Conservation (phyloP, 2,888 invertebrate species). For the Ochropleura leucogaster region DNA sequence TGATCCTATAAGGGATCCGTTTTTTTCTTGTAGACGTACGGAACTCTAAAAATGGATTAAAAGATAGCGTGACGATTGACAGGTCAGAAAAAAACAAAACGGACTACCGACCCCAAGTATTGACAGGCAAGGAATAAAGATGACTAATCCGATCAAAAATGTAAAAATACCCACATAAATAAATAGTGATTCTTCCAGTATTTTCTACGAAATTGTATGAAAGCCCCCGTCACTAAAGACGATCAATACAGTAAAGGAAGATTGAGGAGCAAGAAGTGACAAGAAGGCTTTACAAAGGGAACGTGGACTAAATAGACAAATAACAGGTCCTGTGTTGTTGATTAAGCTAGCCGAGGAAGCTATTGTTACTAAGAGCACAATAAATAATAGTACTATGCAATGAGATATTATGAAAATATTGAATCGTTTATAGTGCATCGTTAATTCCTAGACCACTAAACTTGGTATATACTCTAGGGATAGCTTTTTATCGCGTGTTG, state of each 20-base stretch:
- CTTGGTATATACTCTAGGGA: conserved; percentile 22
- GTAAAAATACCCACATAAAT: neutral
- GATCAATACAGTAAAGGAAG: conserved; percentile 32
- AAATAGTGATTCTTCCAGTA: neutral
- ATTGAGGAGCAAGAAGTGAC: neutral
- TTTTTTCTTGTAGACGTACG: too few species aligned
- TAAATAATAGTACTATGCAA: too few species aligned
- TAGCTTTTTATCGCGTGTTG: conserved; percentile 25
- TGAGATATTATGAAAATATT: neutral
- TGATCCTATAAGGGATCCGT: too few species aligned
- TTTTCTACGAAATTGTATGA: neutral
- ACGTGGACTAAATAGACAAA: conserved; percentile 31
- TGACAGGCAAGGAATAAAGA: too few species aligned
- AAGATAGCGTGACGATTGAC: too few species aligned
- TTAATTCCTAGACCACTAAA: conserved; percentile 31
- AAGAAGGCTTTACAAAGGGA: neutral
- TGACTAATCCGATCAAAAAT: neutral
- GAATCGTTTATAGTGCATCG: conserved; percentile 23
- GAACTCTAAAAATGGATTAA: too few species aligned
- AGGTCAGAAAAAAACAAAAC: too few species aligned
- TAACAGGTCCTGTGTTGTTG: neutral
- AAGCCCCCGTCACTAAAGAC: neutral
- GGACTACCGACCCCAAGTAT: too few species aligned
- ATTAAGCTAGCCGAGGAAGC: neutral
- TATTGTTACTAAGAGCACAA: conserved; percentile 5